Evolutionary conservation across 2,797 vertebrate genomes (phyloP).

Genomic region (Chloroceryle inda): DNA sequence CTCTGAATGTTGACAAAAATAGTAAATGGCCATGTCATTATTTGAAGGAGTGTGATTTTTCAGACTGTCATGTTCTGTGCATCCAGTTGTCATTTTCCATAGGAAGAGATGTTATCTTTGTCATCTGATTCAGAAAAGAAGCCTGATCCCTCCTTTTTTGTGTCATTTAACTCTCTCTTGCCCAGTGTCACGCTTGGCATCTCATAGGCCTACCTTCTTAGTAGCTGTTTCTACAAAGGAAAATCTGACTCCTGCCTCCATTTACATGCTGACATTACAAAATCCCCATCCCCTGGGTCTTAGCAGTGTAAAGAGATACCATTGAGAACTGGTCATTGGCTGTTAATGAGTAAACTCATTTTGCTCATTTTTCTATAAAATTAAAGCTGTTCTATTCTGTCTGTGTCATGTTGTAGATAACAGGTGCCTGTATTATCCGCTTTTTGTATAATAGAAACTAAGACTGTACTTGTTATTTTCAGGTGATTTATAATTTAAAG

Average conservation of each 20-base stretch:
- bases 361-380: background rate
- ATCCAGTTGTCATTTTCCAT: background rate
- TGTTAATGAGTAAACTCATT: rapidly evolving
- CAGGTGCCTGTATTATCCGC: background rate
- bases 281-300: background rate
- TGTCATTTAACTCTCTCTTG: background rate
- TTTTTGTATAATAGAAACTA: background rate
- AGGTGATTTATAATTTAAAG: slow-evolving; percentile 78
- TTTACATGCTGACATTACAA: background rate
- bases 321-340: background rate
- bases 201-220: background rate
- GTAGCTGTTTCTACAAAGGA: background rate
- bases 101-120: background rate
- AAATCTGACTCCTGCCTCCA: background rate
- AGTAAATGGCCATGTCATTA: rapidly evolving
- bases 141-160: background rate
- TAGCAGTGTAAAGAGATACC: background rate
- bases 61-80: background rate
- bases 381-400: background rate
- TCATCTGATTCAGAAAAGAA: background rate
- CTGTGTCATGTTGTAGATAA: background rate
- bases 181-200: background rate
- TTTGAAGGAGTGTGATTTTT: background rate
- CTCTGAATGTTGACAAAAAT: background rate
- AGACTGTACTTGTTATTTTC: slow-evolving; percentile 40